These are phyloP conservation scores for Andrena cerasifolii DNA, from an alignment of 1,140 invertebrate species.

Conservation along the genomic window DNA sequence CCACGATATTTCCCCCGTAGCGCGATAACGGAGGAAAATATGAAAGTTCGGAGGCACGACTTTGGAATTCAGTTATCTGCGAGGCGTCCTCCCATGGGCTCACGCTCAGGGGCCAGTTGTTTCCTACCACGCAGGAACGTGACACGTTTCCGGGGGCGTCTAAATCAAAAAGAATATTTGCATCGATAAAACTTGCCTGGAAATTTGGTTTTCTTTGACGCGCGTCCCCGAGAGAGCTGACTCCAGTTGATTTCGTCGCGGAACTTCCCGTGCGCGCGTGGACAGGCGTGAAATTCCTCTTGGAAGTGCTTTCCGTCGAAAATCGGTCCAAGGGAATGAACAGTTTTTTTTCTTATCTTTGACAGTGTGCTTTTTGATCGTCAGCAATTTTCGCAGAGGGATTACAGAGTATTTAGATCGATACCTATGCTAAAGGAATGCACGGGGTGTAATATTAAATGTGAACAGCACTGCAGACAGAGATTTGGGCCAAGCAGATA, in stretches of 20 bases:
- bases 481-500: too few relatives aligned
- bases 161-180: constrained; percentile 71
- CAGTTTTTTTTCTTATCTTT: too few relatives aligned
- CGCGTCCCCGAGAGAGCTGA: constrained; percentile 12
- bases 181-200: constrained; percentile 65
- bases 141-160: constrained; percentile 40
- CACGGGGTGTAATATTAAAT: too few relatives aligned
- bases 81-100: constrained; percentile 45
- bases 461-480: too few relatives aligned
- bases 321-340: not conserved
- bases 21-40: constrained; percentile 43
- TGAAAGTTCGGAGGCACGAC: constrained; percentile 40
- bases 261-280: not conserved
- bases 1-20: constrained; percentile 45
- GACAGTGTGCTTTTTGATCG: too few relatives aligned
- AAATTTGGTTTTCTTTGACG: constrained; percentile 65
- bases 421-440: too few relatives aligned
- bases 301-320: not conserved
- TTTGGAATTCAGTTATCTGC: constrained; percentile 63
- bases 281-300: constrained; percentile 5
- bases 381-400: too few relatives aligned
- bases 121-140: constrained; percentile 30
- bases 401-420: too few relatives aligned
- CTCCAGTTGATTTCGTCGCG: constrained; percentile 29
- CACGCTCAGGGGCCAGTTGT: constrained; percentile 58